Base-by-base conservation (phyloP, 1,140 invertebrate genomes). In the Acromyrmex echinatior region DNA sequence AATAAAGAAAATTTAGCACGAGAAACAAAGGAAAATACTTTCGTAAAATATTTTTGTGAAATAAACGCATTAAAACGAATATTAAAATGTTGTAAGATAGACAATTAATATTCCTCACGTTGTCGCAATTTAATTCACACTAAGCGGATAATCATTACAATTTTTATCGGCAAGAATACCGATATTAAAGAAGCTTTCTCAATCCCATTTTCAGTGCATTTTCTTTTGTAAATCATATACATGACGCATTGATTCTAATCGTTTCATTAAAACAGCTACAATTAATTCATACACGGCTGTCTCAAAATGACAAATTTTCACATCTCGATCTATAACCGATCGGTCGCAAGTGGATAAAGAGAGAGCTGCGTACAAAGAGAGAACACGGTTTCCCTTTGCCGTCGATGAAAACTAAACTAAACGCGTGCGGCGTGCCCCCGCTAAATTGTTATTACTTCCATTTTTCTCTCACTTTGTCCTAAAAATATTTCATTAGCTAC, bases 311-410 rank as follows among this genome's bases (percentile, higher is more conserved):
- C 21, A 16, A 28, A 28, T 25, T 56, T 63, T 35, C 28, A 9
- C 4, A 7, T 31, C 35, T 62, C 16, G 39, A 10, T 21, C 49
- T 12, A n/a, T 53, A 28, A 56, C 9, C n/a, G 49, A 56, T 25
- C 12, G 3, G 18, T 68, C 31, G 14, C 49, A 49, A 68, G 49
- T 63, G n/a, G 0, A 88, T 88, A 39, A 39, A 39, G 35, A 39
- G 35, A 39, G 35, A 39, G 35, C 49, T 71, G 84, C 51, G 35
- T 90, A 87, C n/a, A 58, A 58, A 89, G 87, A 89, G 53, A 90
- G 58, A 78, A 63, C 85, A 88, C 86, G 82, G 28, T 70, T 28
- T 28, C 7, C 31, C 58, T 56, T 81, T 66, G 4, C 49, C 35
- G 56, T 84, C 25, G 58, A 45, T 31, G 14, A 74, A 56, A 86